Percentiles rank a stretch among this genome's conserved stretches.
Evolutionary conservation across 2,113 vertebrate genomes (phyloP).

Genomic region (Butorides virescens): DNA sequence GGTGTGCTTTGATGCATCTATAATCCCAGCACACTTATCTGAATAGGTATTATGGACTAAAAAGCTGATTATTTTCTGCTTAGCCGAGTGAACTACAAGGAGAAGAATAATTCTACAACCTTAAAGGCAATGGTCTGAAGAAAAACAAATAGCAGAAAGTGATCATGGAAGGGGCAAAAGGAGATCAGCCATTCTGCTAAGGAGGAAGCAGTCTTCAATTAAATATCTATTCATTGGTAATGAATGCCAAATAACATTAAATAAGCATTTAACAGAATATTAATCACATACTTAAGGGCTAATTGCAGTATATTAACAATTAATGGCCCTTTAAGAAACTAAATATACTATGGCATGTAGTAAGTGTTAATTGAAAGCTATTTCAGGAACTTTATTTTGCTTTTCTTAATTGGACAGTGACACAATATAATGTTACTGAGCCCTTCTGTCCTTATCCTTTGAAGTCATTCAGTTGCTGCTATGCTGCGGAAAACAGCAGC

Average conservation of each 20-base stretch:
- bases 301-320: constrained; percentile 68
- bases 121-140: constrained; percentile 38
- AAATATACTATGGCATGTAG: constrained; percentile 23
- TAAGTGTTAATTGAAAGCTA: constrained; percentile 64
- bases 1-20: not conserved
- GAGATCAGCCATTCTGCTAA: constrained; percentile 2
- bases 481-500: not conserved
- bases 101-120: constrained; percentile 37
- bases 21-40: not conserved
- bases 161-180: constrained; percentile 38
- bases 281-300: constrained; percentile 65
- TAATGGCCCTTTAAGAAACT: constrained; percentile 59
- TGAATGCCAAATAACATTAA: constrained; percentile 68
- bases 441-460: not conserved
- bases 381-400: constrained; percentile 48
- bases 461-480: not conserved
- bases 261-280: constrained; percentile 71
- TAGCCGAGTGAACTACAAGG: constrained; percentile 37
- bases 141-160: constrained; percentile 53
- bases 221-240: constrained; percentile 63
- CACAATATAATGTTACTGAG: constrained; percentile 23
- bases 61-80: constrained; percentile 37
- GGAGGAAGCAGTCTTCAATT: constrained; percentile 56
- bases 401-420: constrained; percentile 55
- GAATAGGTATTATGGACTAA: constrained; percentile 1